phyloP scores from a whole-genome alignment of 2,888 invertebrate species.

The Punctoribates punctum region DNA sequence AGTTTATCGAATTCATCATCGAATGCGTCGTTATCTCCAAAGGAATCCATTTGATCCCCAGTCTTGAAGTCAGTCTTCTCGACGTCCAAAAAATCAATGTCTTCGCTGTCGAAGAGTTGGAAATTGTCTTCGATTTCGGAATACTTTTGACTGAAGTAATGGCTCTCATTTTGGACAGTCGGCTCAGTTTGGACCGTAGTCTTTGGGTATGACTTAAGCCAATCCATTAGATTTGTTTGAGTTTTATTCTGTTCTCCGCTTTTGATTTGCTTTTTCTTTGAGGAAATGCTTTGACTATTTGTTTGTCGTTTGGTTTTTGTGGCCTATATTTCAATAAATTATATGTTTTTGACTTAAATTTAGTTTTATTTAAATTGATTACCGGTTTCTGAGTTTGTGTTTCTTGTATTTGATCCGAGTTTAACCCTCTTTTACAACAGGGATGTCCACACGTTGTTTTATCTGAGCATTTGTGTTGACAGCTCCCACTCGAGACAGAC shows the following conservation, averaged over 20 bases:
- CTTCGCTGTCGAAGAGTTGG: too few species aligned
- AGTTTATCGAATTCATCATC: neutral
- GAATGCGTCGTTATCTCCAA: neutral
- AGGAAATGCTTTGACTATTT: neutral
- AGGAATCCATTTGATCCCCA: neutral
- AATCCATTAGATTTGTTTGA: neutral
- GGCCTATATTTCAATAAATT: too few species aligned
- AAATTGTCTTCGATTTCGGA: neutral
- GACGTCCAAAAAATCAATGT: neutral
- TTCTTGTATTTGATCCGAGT: neutral
- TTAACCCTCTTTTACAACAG: slow-evolving; percentile 29
- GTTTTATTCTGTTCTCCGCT: neutral
- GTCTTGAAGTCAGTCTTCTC: neutral
- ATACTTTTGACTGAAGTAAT: neutral
- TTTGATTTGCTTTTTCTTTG: neutral
- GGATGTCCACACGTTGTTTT: neutral
- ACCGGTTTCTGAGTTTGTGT: neutral
- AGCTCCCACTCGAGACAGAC: neutral
- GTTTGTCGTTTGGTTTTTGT: too few species aligned
- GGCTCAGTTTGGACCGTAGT: neutral
- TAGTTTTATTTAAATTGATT: neutral
- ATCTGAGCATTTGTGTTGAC: slow-evolving; percentile 32
- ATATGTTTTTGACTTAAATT: too few species aligned
- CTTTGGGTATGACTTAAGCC: neutral
- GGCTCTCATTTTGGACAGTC: neutral